Evolutionary conservation across 1,140 invertebrate species (phyloP).

Genomic region (Drosophila baimaii): DNA sequence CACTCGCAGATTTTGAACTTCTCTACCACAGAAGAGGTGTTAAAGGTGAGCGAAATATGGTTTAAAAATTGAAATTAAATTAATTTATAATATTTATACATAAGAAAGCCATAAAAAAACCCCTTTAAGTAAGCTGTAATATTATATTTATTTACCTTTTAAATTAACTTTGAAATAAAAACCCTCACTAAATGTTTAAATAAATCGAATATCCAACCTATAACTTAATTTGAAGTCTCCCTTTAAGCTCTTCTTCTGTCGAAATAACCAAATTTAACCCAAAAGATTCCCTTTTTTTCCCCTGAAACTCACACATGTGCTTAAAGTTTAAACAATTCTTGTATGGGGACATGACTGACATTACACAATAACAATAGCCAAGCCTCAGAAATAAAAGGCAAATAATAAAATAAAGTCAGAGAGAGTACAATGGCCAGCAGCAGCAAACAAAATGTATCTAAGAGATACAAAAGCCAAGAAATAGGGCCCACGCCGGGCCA

Average conservation of each 20-base stretch:
- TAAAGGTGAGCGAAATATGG: not conserved
- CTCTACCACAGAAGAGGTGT: not conserved
- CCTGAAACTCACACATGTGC: not conserved
- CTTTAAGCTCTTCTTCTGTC: not conserved
- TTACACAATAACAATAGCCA: constrained; percentile 31
- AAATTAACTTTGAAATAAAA: no score
- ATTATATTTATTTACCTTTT: no score
- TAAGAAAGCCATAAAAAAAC: no score
- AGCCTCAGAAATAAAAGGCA: constrained; percentile 25
- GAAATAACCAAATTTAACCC: not conserved
- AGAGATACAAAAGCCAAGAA: constrained; percentile 17
- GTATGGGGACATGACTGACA: constrained; percentile 14
- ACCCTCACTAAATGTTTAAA: no score
- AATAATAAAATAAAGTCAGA: constrained; percentile 27
- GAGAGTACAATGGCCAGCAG: constrained; percentile 18
- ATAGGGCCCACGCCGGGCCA: constrained; percentile 57
- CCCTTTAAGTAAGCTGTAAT: no score
- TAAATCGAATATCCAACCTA: no score
- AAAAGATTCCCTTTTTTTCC: not conserved
- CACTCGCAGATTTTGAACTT: constrained; percentile 2
- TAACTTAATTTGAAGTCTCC: no score
- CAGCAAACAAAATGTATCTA: constrained; percentile 1
- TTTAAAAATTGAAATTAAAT: not conserved
- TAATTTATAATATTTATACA: not conserved
- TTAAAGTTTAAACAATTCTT: constrained; percentile 10